Evolutionary conservation across 2,113 vertebrate genomes (phyloP), one percentile per base, ranked within the genome.

Genomic region (Atlantisia rogersi): DNA sequence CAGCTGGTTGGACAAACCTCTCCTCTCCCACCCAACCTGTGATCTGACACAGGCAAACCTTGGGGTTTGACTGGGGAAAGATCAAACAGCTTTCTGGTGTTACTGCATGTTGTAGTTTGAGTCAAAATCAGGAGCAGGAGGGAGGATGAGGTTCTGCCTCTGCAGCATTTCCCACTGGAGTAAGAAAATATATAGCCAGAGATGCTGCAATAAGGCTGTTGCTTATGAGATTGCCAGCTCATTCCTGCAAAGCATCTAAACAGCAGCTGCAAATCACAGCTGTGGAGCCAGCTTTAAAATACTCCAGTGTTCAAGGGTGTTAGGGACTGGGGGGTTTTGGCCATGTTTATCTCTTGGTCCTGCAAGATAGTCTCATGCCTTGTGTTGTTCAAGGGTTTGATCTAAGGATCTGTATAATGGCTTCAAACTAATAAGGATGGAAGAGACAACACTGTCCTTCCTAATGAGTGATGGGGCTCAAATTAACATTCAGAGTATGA

Each of bases 401-500:
- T 96, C 76, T 67, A 37, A 67, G 75, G 74, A 42, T 92, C 70
- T 35, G 20, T 26, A 11, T 70, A 77, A 88, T 13, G 69, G 67
- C 40, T 73, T 63, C 59, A 73, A 69, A 53, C 2, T 65, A 37
- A 39, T 2, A 1, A 85, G 78, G 67, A 59, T 32, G 59, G 76
- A 46, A 69, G 85, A 62, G 10, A 35, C 3, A 5, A 65, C 67
- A 42, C 28, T 6, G 17, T 55, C 84, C 68, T 70, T 80, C 85
- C 46, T 93, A 93, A 94, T 92, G 88, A 94, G 75, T 35, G 75
- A 88, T 70, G 79, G 18, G 31, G 68, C 64, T 92, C n/a, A 77
- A 92, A 94, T 96, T 96, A 94, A 83, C 74, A 85, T 92, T 65
- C 87, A 35, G 64, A 32, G 6, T 59, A 63, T 74, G 73, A 63